Evolutionary conservation across 2,888 invertebrate genomes (phyloP), one percentile per base, ranked within the genome.

Genomic region (Polymixis lichenea): DNA sequence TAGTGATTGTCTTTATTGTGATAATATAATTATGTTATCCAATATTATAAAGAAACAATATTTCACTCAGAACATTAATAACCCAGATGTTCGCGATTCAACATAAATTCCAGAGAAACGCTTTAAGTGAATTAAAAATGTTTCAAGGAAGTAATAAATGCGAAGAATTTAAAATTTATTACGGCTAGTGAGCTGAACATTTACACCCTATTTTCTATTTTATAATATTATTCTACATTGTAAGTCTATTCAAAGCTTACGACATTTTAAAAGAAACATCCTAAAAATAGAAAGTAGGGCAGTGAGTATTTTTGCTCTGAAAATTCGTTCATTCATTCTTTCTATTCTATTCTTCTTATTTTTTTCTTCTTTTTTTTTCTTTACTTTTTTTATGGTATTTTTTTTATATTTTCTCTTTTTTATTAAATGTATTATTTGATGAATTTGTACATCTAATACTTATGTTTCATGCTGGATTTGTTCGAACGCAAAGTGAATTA

Each of bases 81-180:
- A 83, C 66, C 67, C 81, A 84, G 76, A 84, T 78, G 84, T 72
- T 86, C 72, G n/a, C 77, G 46, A 70, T 75, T 72, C 69, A 73
- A 77, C 81, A 78, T 85, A 78, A 80, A 84, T 86, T 84, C 51
- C 38, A 72, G 56, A 67, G 72, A 43, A 81, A 65, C 49, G 67
- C 66, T 75, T 76, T 62, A 75, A 77, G 71, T 62, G 72, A 81
- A 78, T 86, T 73, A 86, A 84, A 85, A 80, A 86, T 80, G 69
- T 77, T 86, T 74, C 75, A 55, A 73, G 58, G 71, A 82, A 65
- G 75, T 74, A 72, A 80, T 83, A 86, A 85, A 83, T 64, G 66
- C 15, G 67, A 28, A 71, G 77, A 75, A 83, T 75, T 83, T 73
- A 9, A 80, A 75, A 83, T 83, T 77, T 86, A 77, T 86, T 55